Conservation (phyloP, 2,797 vertebrate genomes). For the Enteromius mattozi region DNA sequence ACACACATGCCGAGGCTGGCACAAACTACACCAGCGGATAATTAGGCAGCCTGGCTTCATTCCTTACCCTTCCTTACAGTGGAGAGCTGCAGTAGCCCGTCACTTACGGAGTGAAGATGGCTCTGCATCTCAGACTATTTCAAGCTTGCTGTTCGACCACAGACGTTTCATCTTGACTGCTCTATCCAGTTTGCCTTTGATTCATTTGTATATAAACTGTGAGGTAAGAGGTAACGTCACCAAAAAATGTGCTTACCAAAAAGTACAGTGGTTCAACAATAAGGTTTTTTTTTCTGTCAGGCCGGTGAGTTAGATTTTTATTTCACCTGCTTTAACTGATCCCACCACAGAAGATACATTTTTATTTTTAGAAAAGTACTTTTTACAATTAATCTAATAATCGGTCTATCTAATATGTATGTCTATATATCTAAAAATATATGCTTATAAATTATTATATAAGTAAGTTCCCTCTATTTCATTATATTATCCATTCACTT, state of each 20-base stretch:
- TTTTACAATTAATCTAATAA: not conserved
- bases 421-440: not conserved
- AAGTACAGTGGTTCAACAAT: conserved; percentile 4
- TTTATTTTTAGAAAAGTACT: not conserved
- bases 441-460: not conserved
- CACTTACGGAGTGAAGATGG: conserved; percentile 54
- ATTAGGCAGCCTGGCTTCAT: conserved; percentile 66
- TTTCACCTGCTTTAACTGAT: not conserved
- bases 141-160: conserved; percentile 19
- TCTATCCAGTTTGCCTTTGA: conserved; percentile 32
- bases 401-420: not conserved
- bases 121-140: conserved; percentile 50
- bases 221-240: not conserved
- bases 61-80: conserved; percentile 57
- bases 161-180: conserved; percentile 41
- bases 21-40: conserved; percentile 58
- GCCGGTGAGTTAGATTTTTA: not conserved
- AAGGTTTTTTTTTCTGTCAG: not conserved
- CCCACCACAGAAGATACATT: not conserved
- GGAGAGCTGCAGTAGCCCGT: conserved; percentile 56
- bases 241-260: not conserved
- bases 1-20: conserved; percentile 52
- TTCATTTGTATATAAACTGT: conserved; percentile 35
- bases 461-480: not conserved
- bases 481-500: conserved; percentile 16